Evolutionary conservation across 2,888 invertebrate species (phyloP).

Genomic region (Rugalucina vietnamica): DNA sequence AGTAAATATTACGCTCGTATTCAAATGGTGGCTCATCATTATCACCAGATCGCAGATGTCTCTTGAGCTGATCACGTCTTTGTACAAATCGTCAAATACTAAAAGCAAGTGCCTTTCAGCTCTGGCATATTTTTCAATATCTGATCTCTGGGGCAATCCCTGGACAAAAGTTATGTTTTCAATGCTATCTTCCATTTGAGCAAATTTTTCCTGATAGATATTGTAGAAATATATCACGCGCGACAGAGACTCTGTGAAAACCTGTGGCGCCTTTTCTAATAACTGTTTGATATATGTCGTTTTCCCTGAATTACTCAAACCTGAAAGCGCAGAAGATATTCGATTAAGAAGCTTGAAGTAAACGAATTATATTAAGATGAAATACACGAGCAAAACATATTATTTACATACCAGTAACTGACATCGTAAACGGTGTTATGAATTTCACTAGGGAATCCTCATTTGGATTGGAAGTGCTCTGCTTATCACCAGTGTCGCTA

Average conservation of each 20-base stretch:
- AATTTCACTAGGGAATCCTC: no score
- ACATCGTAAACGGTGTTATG: no score
- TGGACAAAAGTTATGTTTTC: slow-evolving; percentile 8
- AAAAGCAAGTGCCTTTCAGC: slow-evolving; percentile 11
- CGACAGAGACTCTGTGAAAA: slow-evolving; percentile 9
- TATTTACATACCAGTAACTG: no score
- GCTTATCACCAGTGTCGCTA: no score
- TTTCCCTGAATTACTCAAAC: slow-evolving; percentile 11
- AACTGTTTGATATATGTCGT: slow-evolving; percentile 11
- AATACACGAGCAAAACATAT: no score
- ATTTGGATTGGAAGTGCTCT: no score
- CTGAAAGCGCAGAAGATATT: no score
- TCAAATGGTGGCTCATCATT: slow-evolving; percentile 5
- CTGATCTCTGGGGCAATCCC: slow-evolving; percentile 10
- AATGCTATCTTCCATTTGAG: not conserved
- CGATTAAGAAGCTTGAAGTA: no score
- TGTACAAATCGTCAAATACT: slow-evolving; percentile 20
- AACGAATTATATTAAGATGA: no score
- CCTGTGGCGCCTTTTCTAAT: not conserved
- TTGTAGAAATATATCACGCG: slow-evolving; percentile 14
- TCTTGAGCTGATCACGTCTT: slow-evolving; percentile 13
- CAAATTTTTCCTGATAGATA: slow-evolving; percentile 5
- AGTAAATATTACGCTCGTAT: not conserved
- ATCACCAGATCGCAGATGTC: slow-evolving; percentile 14
- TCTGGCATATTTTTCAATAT: not conserved